These are phyloP conservation scores for Metacarcinus magister DNA, from an alignment of 2,888 invertebrate genomes.

Conservation along the genomic window DNA sequence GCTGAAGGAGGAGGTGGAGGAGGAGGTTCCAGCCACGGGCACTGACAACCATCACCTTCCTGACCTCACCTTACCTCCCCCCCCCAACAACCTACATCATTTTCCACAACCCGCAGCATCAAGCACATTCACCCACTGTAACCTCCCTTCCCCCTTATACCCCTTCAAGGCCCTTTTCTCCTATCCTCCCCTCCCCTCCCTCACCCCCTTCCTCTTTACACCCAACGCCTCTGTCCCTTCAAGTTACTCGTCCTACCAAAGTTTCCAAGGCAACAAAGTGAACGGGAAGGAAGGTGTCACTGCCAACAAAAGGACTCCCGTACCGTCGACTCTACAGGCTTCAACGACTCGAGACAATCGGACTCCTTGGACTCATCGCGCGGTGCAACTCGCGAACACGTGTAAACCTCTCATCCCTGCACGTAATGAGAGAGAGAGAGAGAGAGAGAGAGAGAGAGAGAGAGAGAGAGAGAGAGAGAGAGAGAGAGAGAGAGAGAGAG, in stretches of 20 bases:
- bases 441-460: background rate
- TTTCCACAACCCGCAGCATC: background rate
- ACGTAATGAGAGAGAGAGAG: background rate
- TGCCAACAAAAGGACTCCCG: background rate
- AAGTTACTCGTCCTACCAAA: background rate
- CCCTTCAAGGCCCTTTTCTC: background rate
- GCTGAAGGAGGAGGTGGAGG: background rate
- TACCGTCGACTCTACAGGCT: background rate
- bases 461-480: background rate
- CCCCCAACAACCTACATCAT: background rate
- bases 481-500: background rate
- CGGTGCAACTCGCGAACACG: background rate
- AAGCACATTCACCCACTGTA: background rate
- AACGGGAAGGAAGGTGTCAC: slow-evolving; percentile 40
- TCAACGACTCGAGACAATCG: background rate
- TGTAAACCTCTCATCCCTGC: background rate
- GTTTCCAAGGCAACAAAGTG: slow-evolving; percentile 30
- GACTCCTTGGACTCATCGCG: slow-evolving; percentile 40
- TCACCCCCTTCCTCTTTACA: background rate
- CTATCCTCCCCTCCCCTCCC: background rate
- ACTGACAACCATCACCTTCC: slow-evolving; percentile 3
- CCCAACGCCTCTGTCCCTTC: background rate
- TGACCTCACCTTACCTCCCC: background rate
- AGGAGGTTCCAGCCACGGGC: background rate
- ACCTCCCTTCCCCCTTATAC: background rate